These are phyloP conservation scores for Athene cunicularia DNA, from an alignment of 2,113 vertebrate genomes.

Conservation along the genomic window DNA sequence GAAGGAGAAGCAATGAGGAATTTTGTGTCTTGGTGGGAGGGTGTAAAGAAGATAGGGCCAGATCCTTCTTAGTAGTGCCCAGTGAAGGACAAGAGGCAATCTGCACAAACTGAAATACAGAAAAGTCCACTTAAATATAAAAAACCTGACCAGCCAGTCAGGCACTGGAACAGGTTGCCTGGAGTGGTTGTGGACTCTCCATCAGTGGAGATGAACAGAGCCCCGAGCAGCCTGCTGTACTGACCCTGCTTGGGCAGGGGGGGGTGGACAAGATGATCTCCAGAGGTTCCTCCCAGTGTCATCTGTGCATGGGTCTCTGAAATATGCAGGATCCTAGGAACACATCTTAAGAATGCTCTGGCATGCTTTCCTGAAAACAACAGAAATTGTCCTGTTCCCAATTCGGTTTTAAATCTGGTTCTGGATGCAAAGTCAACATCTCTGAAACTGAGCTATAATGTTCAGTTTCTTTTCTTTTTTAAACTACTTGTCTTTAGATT, in stretches of 20 bases:
- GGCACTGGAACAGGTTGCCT: not conserved
- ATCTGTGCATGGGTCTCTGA: accelerated
- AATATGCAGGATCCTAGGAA: not conserved
- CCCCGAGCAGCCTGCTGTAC: not conserved
- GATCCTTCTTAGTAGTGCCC: not conserved
- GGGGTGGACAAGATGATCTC: not conserved
- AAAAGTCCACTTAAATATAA: not conserved
- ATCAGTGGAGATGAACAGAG: accelerated
- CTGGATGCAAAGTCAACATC: not conserved
- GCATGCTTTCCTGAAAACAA: not conserved
- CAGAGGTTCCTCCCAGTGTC: not conserved
- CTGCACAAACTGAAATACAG: not conserved
- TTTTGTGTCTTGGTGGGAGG: not conserved
- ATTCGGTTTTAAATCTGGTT: accelerated
- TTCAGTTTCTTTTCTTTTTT: not conserved
- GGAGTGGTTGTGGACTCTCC: not conserved
- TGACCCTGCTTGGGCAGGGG: not conserved
- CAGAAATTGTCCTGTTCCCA: not conserved
- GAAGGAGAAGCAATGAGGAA: not conserved
- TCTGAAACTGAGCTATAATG: not conserved
- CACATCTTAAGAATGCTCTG: not conserved
- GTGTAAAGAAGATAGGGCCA: not conserved
- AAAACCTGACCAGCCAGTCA: accelerated
- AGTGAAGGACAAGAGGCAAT: not conserved
- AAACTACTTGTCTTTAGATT: not conserved